These are phyloP conservation scores for Oceanodroma tethys DNA, from an alignment of 2,113 vertebrate species.

Conservation along the genomic window DNA sequence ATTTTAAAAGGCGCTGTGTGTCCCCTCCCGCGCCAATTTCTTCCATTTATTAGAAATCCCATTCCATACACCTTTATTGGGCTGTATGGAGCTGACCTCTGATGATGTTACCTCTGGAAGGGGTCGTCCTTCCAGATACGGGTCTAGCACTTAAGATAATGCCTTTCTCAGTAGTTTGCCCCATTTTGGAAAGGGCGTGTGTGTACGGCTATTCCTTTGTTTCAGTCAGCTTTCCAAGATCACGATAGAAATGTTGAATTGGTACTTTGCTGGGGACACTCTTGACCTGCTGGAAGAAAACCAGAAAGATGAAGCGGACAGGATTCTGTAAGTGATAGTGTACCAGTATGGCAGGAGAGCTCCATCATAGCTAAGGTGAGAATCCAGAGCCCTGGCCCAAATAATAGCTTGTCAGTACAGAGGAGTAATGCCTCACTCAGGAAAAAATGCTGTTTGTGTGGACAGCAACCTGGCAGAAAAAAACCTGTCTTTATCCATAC, in stretches of 20 bases:
- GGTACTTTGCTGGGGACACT: neutral
- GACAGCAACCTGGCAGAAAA: neutral
- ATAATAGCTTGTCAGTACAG: neutral
- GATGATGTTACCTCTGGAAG: neutral
- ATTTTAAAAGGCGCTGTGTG: neutral
- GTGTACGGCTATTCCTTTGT: neutral
- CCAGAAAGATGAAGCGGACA: neutral
- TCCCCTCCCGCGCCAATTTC: fast-evolving
- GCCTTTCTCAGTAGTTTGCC: neutral
- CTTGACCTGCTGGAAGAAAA: neutral
- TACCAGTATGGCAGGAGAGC: neutral
- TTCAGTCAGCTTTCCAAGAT: neutral
- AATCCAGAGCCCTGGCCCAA: neutral
- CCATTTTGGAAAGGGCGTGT: fast-evolving
- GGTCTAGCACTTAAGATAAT: neutral
- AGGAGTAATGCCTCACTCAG: neutral
- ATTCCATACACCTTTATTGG: neutral
- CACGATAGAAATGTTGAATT: neutral
- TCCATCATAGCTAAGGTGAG: neutral
- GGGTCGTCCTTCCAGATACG: neutral
- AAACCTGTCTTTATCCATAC: neutral
- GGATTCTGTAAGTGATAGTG: neutral
- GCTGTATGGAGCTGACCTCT: neutral
- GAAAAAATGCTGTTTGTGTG: neutral
- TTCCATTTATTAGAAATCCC: neutral